These are phyloP conservation scores for Thamnaconus septentrionalis DNA, from an alignment of 2,113 vertebrate species.

Conservation along the genomic window DNA sequence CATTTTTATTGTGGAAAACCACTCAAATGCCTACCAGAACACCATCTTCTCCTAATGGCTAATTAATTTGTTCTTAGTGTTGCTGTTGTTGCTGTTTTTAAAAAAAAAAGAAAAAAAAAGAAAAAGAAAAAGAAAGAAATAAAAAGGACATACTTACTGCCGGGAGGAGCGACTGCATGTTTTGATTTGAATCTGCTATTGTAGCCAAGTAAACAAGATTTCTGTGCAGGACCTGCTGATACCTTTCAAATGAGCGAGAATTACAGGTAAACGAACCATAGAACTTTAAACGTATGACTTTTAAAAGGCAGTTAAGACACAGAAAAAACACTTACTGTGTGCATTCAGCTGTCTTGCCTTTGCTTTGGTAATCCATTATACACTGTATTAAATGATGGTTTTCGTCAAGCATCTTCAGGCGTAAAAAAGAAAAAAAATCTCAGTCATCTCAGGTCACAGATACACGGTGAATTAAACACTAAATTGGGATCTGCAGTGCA, in stretches of 20 bases:
- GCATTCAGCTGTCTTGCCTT: constrained; percentile 95
- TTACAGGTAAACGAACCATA: not conserved
- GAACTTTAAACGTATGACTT: constrained; percentile 1
- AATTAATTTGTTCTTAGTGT: too few species aligned
- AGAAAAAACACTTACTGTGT: constrained; percentile 85
- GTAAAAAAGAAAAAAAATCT: constrained; percentile 25
- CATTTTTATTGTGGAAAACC: too few species aligned
- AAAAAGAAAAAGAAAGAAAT: constrained; percentile 5
- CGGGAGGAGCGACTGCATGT: constrained; percentile 95
- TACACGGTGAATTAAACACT: not conserved
- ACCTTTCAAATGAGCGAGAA: constrained; percentile 76
- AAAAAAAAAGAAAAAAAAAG: not conserved
- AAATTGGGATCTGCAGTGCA: not conserved
- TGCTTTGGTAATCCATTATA: constrained; percentile 98
- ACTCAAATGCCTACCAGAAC: too few species aligned
- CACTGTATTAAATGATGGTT: constrained; percentile 97
- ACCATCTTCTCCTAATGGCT: too few species aligned
- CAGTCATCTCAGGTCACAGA: constrained; percentile 6
- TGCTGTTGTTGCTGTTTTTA: too few species aligned
- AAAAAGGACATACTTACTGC: constrained; percentile 80
- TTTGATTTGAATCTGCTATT: constrained; percentile 98
- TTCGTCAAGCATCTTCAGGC: constrained; percentile 92
- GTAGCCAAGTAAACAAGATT: constrained; percentile 97
- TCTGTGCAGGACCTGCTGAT: constrained; percentile 97
- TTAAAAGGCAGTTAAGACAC: not conserved